phyloP scores from a whole-genome alignment of 2,797 vertebrate genomes.

The Phyllotis vaccarum region DNA sequence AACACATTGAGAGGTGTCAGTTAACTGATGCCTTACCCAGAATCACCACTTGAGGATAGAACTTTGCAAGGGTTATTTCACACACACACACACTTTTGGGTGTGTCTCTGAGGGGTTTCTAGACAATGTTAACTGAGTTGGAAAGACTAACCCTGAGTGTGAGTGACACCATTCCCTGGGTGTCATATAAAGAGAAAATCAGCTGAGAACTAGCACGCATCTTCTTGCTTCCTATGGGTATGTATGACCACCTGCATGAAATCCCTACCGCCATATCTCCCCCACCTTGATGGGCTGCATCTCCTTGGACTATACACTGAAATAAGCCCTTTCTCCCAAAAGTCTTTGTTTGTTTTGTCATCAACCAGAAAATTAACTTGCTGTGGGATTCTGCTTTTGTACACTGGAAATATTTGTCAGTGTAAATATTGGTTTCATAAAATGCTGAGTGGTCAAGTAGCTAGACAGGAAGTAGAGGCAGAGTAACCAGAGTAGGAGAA shows the following conservation, averaged over 20 bases:
- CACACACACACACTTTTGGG: not conserved
- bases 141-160: not conserved
- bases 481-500: too few relatives aligned
- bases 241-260: not conserved
- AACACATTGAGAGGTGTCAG: not conserved
- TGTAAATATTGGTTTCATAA: too few relatives aligned
- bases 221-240: not conserved
- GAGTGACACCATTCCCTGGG: not conserved
- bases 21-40: not conserved
- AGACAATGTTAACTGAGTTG: too few relatives aligned
- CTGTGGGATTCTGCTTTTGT: too few relatives aligned
- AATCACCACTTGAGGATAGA: slow-evolving; percentile 49
- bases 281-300: not conserved
- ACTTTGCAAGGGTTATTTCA: not conserved
- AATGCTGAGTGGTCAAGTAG: too few relatives aligned
- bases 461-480: too few relatives aligned
- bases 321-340: not conserved
- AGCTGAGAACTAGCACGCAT: not conserved
- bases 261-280: not conserved
- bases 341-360: not conserved
- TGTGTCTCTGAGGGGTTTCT: not conserved
- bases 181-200: too few relatives aligned
- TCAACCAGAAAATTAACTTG: not conserved
- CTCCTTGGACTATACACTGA: not conserved
- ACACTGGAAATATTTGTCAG: too few relatives aligned